Base-by-base conservation (phyloP, 2,797 vertebrate species). In the Prunella strophiata region DNA sequence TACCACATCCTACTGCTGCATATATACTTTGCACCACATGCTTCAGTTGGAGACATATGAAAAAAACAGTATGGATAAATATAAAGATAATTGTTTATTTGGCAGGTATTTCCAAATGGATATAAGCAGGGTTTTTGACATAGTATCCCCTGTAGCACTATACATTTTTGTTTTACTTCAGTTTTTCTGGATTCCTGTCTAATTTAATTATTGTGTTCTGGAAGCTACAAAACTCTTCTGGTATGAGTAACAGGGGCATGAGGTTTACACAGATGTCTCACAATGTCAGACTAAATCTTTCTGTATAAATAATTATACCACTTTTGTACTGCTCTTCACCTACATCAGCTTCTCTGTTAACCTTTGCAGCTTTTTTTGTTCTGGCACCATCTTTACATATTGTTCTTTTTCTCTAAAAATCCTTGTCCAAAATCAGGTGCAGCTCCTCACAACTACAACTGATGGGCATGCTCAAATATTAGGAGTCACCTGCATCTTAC, bases 131-230 rank as follows among this genome's bases (percentile, higher is more conserved):
- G 2, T 4, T 32, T 91, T 86, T 79, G 16, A 36, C 57, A 52
- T 27, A 32, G 34, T 38, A n/a, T 77, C 15, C 18, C 27, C 27
- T 74, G 8, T 67, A 47, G 23, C 36, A 13, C 36, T 45, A 11
- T 7, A 15, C 0, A 11, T 7, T 23, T 72, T 57, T 83, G 3
- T 21, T 91, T 82, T 52, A n/a, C 20, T 87, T 85, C 13, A 11
- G 36, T 75, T 80, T 92, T 81, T 79, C 52, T 61, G 32, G 13
- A 86, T 47, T 76, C 48, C 14, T 54, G 20, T 79, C 63, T 87
- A 19, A 58, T 73, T 93, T 93, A 90, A 82, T 92, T 92, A 48
- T 48, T 61, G 38, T 45, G 11, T 85, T 89, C 54, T 89, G 54
- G 57, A 93, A 92, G 65, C 18, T 67, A 61, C 20, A 11, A 50